A percentile compares a stretch with the other conserved stretches of the same genome.
Evolutionary conservation across 2,797 vertebrate genomes (phyloP).

Genomic region (Bradypodion ventrale): DNA sequence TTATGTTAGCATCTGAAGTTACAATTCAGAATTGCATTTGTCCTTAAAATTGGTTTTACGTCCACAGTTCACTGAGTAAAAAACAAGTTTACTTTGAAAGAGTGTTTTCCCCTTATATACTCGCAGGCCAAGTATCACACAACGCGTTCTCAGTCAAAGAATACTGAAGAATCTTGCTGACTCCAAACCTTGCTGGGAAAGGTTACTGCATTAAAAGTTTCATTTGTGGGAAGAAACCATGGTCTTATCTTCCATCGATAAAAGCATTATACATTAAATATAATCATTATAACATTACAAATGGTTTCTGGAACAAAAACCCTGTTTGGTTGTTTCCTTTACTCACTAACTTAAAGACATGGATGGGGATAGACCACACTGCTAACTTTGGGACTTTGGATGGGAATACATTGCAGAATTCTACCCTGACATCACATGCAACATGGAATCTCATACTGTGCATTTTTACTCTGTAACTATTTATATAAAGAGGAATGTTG

Average conservation of each 20-base stretch:
- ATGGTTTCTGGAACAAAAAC: too few relatives aligned
- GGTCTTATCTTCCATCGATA: neutral
- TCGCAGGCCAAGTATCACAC: neutral
- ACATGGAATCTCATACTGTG: too few relatives aligned
- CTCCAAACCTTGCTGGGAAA: neutral
- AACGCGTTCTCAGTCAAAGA: neutral
- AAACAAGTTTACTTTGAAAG: constrained; percentile 8
- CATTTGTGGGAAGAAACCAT: neutral
- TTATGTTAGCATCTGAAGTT: neutral
- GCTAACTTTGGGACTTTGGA: too few relatives aligned
- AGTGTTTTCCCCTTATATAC: neutral
- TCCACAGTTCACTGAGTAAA: neutral
- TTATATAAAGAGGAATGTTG: too few relatives aligned
- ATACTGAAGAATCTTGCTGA: neutral
- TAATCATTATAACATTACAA: too few relatives aligned
- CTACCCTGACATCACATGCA: too few relatives aligned
- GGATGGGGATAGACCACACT: too few relatives aligned
- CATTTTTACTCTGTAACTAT: too few relatives aligned
- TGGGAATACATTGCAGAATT: too few relatives aligned
- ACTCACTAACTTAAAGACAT: too few relatives aligned
- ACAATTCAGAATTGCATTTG: neutral
- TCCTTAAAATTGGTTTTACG: constrained; percentile 15
- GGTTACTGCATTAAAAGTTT: neutral
- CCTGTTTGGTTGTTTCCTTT: too few relatives aligned
- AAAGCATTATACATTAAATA: too few relatives aligned